Conservation (phyloP, 2,113 vertebrate genomes). For the Panthera leo region DNA sequence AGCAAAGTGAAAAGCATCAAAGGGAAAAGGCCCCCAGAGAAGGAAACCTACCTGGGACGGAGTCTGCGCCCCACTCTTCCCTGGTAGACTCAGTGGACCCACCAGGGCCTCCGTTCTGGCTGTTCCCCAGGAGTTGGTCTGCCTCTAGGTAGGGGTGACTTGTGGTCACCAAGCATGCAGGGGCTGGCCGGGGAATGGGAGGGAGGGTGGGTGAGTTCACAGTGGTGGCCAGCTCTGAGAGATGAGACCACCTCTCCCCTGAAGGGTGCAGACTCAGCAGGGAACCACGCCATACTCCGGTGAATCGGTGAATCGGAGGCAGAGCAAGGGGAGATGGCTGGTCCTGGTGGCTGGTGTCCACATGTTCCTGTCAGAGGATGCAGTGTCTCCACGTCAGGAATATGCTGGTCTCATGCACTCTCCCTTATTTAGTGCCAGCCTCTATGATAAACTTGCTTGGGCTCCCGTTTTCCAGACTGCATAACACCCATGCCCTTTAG, state of each 20-base stretch:
- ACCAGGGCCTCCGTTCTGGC: neutral
- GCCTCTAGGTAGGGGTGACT: neutral
- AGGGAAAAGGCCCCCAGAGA: neutral
- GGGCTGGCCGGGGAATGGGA: neutral
- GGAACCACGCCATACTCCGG: neutral
- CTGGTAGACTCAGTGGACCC: neutral
- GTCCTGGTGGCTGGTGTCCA: neutral
- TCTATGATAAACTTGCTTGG: neutral
- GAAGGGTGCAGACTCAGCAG: neutral
- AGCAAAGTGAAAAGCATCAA: neutral
- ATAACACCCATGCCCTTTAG: neutral
- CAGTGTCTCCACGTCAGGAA: neutral
- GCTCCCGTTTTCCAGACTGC: neutral
- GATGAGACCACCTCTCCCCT: neutral
- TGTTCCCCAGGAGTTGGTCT: neutral
- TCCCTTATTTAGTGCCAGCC: neutral
- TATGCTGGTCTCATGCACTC: neutral
- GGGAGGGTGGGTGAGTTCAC: neutral
- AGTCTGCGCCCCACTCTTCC: neutral
- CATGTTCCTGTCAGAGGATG: rapidly evolving
- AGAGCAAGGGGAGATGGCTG: neutral
- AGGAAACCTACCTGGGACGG: neutral
- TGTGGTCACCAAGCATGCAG: rapidly evolving
- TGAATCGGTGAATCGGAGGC: no score
- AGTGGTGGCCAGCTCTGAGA: neutral